Percentiles rank a stretch among this genome's conserved stretches.
These are phyloP conservation scores for Gnathonemus echidnorhynchus DNA, from an alignment of 2,113 vertebrate genomes.

Conservation along the genomic window DNA sequence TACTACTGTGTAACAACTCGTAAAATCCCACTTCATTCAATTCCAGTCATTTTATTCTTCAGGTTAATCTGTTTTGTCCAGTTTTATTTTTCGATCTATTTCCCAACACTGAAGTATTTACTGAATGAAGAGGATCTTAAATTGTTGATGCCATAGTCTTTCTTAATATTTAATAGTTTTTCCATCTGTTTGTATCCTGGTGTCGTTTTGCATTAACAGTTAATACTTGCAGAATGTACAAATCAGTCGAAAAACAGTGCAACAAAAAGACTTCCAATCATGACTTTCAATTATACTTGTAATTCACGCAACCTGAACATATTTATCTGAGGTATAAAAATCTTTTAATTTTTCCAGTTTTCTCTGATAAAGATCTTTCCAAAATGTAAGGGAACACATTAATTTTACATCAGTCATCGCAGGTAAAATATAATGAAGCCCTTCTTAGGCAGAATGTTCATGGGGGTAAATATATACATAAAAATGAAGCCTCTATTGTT, in stretches of 20 bases:
- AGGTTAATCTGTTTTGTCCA: conserved; percentile 22
- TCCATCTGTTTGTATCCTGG: conserved; percentile 15
- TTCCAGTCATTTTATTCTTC: conserved; percentile 15
- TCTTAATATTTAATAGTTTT: conserved; percentile 18
- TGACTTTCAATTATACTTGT: not conserved
- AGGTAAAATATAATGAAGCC: not conserved
- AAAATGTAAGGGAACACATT: not conserved
- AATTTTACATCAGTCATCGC: not conserved
- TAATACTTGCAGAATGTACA: not conserved
- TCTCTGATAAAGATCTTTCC: not conserved
- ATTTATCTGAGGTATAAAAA: not conserved
- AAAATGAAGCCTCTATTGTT: not conserved
- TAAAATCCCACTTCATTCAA: conserved; percentile 30
- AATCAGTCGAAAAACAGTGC: not conserved
- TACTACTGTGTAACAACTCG: conserved; percentile 32
- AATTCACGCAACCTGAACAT: not conserved
- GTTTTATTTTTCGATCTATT: conserved; percentile 22
- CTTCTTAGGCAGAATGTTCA: not conserved
- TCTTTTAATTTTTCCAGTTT: not conserved
- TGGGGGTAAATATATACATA: not conserved
- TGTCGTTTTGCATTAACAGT: not conserved
- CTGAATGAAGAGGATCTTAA: conserved; percentile 4
- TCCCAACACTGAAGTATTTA: conserved; percentile 6
- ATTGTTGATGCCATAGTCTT: conserved; percentile 18
- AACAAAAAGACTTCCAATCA: not conserved